Evolutionary conservation across 92 coral and sea anemone genomes (phyloP), one percentile per base, ranked within the genome.

Genomic region (Siderastrea siderea): DNA sequence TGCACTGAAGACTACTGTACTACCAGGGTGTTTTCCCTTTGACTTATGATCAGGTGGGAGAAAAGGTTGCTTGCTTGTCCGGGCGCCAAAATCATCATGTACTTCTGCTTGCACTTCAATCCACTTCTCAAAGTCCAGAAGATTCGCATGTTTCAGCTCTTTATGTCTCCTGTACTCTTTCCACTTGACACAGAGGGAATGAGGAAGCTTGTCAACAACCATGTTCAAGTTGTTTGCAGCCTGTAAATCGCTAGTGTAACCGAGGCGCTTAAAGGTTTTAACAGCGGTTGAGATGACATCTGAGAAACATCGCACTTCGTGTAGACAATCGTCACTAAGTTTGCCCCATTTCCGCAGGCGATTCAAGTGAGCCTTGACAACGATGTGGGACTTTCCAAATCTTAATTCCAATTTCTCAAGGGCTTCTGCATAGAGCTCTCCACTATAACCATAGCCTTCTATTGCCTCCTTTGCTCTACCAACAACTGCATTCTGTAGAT

Each of bases 331-430:
- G 47, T 50, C 81, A 49, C 65, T 49, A 14, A 76, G 4, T n/a
- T 68, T 81, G 49, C 26, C n/a, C 76, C 75, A 64, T 57, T 81
- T 81, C 70, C 63, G 46, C 46, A 81, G 64, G 57, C 85, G 58
- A 44, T 62, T 66, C 64, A 82, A 69, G n/a, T 68, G 77, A 68
- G 78, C 79, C n/a, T 53, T 82, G 8, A 55, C 78, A 7, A 70
- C 60, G 57, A 84, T 82, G 74, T 53, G 70, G n/a, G 87, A 62
- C 69, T 82, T 82, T 51, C 71, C 79, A 82, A 83, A 71, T 83
- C 87, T 83, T 57, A 70, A 83, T 71, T 83, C 71, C 67, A 71
- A 55, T 82, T 82, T 57, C 62, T 45, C 1, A 50, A 82, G 87
- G 67, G 87, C 79, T 67, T 45, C 69, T 55, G 66, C 67, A 17